Base-by-base conservation (phyloP, 2,888 invertebrate genomes). In the Volucella bombylans region DNA sequence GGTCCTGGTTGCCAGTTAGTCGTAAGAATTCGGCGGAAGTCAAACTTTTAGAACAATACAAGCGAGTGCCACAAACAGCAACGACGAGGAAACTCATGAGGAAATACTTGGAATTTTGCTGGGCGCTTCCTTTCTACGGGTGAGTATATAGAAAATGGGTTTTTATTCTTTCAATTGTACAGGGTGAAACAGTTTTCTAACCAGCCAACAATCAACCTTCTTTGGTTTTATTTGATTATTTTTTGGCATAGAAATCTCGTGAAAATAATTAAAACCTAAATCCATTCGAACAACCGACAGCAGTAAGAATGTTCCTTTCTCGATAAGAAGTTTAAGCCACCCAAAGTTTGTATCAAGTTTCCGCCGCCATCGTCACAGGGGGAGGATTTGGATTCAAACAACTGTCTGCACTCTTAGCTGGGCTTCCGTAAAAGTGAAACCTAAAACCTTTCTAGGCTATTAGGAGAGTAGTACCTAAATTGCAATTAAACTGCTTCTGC, bases 111-210 rank as follows among this genome's bases (percentile, higher is more conserved):
- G 96, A 97, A 88, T 96, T 97, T 90, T 97, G 97, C 88, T 96
- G 98, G 94, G 96, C 97, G 4, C 93, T 98, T 87, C 97, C 96
- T 62, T 97, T 96, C 91, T 98, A 97, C 92, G 98, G 98, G 96
- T 95, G 90, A 83, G 67, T 78, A 72, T 68, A 23, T 31, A 31
- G 49, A 57, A 76, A 71, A 45, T 11, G n/a, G 10, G 71, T 73
- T 31, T 54, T 67, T 18, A 6, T 18, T 77, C 49, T 47, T 39
- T 39, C 31, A 31, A 6, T 31, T 31, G 31, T 31, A 31, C 31
- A 31, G 31, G 31, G 31, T 31, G 31, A 6, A 31, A 6, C 6
- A 31, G 31, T 61, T 41, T 50, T 10, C 10, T 57, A 18, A 15
- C 41, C 18, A 18, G 52, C 47, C 41, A 43, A 8, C 18, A 14